Conservation (phyloP, 2,797 vertebrate genomes). For the Enteromius afrohamiltoni region DNA sequence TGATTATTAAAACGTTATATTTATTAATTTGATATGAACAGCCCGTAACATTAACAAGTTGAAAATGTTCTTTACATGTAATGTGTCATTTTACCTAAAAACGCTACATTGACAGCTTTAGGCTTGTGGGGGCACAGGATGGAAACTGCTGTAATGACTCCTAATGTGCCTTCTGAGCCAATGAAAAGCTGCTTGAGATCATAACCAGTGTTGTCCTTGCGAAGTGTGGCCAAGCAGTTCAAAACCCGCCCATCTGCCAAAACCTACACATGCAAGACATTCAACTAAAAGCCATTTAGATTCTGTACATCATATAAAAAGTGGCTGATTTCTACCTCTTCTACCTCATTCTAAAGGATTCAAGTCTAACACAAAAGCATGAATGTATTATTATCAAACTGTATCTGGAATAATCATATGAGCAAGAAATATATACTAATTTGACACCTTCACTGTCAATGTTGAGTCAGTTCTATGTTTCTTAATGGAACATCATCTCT, state of each 20-base stretch:
- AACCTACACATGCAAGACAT: constrained; percentile 76
- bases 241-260: constrained; percentile 87
- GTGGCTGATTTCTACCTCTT: not conserved
- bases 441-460: not conserved
- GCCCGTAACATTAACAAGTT: not conserved
- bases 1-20: too few relatives aligned
- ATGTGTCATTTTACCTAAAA: constrained; percentile 81
- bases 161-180: constrained; percentile 93
- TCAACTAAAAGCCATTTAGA: not conserved
- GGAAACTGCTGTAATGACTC: constrained; percentile 90
- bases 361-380: not conserved
- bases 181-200: constrained; percentile 98
- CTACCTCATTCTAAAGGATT: not conserved
- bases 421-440: not conserved
- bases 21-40: too few relatives aligned
- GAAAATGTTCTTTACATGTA: not conserved
- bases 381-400: not conserved
- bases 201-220: constrained; percentile 97
- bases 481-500: not conserved
- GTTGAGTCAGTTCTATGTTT: not conserved
- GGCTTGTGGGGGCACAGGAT: constrained; percentile 90
- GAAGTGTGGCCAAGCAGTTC: constrained; percentile 84
- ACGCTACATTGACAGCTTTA: constrained; percentile 86
- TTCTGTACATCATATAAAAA: not conserved
- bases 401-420: not conserved